phyloP scores from a whole-genome alignment of 1,140 invertebrate genomes.

The Drosophila nigromelanica region DNA sequence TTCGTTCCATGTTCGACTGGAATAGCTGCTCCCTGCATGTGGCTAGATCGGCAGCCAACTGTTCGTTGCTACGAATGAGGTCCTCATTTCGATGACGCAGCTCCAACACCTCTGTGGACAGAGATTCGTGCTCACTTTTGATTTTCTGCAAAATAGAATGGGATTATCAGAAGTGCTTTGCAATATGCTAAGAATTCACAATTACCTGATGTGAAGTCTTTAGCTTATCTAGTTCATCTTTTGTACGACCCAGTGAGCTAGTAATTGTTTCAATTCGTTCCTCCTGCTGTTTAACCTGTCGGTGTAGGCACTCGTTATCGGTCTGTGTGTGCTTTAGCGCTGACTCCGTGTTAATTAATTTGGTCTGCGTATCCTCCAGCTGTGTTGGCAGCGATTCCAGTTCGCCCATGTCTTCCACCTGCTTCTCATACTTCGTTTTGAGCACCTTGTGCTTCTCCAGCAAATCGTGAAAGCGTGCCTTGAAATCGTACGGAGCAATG shows the following conservation, averaged over 20 bases:
- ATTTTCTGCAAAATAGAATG: conserved; percentile 48
- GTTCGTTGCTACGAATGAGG: conserved; percentile 61
- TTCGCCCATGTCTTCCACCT: conserved; percentile 85
- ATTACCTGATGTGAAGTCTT: conserved; percentile 53
- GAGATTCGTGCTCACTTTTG: conserved; percentile 59
- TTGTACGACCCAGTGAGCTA: conserved; percentile 70
- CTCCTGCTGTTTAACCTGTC: conserved; percentile 59
- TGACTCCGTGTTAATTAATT: conserved; percentile 52
- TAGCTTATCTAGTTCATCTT: conserved; percentile 62
- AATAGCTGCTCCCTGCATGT: conserved; percentile 72
- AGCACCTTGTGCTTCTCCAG: conserved; percentile 86
- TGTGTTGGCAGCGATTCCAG: conserved; percentile 78
- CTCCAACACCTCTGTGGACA: conserved; percentile 69
- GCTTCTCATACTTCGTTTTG: conserved; percentile 84
- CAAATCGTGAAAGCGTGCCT: conserved; percentile 86
- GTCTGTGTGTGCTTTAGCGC: conserved; percentile 45
- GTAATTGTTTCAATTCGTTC: conserved; percentile 83
- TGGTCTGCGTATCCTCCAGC: conserved; percentile 84
- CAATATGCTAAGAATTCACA: not conserved
- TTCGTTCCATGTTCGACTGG: conserved; percentile 85
- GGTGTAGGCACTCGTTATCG: conserved; percentile 59
- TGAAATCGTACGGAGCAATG: conserved; percentile 86
- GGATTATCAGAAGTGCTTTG: not conserved
- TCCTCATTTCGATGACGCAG: conserved; percentile 57
- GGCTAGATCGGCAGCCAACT: conserved; percentile 67